These are phyloP conservation scores for Napeogenes sylphis DNA, from an alignment of 2,888 invertebrate species.

Conservation along the genomic window DNA sequence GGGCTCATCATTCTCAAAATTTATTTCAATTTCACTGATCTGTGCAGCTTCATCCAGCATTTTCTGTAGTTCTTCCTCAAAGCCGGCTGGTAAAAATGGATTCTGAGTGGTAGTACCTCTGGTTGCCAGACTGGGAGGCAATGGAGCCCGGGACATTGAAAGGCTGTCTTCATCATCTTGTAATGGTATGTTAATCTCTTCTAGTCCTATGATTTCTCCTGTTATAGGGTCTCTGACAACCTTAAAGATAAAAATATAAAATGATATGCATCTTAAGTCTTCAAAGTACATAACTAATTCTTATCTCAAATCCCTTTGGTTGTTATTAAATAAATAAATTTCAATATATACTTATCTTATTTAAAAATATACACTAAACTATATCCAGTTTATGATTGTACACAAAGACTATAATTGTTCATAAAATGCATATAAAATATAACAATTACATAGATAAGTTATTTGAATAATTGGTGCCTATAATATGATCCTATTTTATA, in stretches of 20 bases:
- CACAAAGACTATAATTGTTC: too few species aligned
- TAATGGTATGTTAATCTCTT: constrained; percentile 73
- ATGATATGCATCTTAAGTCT: too few species aligned
- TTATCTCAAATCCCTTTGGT: too few species aligned
- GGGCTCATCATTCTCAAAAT: constrained; percentile 57
- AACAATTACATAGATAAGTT: too few species aligned
- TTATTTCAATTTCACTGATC: constrained; percentile 59
- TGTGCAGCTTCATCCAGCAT: constrained; percentile 57
- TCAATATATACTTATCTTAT: too few species aligned
- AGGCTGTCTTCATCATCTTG: constrained; percentile 71
- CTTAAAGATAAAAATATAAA: constrained; percentile 43
- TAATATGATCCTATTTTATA: too few species aligned
- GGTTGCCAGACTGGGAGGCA: constrained; percentile 82
- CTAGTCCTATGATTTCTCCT: constrained; percentile 82
- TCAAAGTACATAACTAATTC: too few species aligned
- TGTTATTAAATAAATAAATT: too few species aligned
- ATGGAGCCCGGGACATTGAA: constrained; percentile 88
- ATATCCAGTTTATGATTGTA: too few species aligned
- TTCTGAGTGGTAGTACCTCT: constrained; percentile 87
- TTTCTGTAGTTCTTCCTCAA: constrained; percentile 77
- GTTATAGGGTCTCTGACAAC: constrained; percentile 85
- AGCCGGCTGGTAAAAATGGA: constrained; percentile 93
- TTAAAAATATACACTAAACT: too few species aligned
- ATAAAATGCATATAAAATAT: too few species aligned
- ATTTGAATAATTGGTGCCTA: too few species aligned